Percentiles rank a stretch among this genome's conserved stretches.
phyloP scores from a whole-genome alignment of 2,888 invertebrate species.

The Esperia sulphurella region DNA sequence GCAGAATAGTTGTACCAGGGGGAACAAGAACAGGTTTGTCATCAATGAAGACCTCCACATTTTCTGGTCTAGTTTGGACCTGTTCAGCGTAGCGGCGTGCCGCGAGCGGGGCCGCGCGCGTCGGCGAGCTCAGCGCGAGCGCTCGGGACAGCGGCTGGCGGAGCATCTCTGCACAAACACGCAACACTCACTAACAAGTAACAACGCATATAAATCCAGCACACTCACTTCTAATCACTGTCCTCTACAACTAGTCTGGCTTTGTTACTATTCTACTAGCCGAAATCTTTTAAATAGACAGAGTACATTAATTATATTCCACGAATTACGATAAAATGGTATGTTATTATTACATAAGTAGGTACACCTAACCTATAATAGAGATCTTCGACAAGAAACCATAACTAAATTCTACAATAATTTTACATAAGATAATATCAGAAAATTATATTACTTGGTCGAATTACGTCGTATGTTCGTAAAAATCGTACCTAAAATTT shows the following conservation, averaged over 20 bases:
- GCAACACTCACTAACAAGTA: constrained; percentile 17
- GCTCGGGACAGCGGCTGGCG: constrained; percentile 86
- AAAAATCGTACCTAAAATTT: constrained; percentile 45
- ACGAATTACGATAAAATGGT: constrained; percentile 26
- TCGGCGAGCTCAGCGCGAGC: constrained; percentile 72
- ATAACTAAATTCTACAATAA: background rate
- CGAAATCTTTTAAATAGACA: background rate
- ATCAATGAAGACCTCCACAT: constrained; percentile 97
- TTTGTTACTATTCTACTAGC: background rate
- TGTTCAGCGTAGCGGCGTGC: constrained; percentile 68
- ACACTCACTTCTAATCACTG: constrained; percentile 2
- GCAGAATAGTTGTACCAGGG: constrained; percentile 97
- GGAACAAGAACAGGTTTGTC: constrained; percentile 96
- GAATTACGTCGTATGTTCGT: constrained; percentile 32
- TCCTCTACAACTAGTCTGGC: background rate
- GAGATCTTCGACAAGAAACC: background rate
- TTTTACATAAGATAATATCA: background rate
- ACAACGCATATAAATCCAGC: constrained; percentile 18
- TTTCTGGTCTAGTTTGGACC: constrained; percentile 81
- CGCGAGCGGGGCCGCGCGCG: constrained; percentile 60
- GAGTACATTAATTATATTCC: background rate
- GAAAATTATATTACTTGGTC: constrained; percentile 17
- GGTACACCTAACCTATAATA: constrained; percentile 62
- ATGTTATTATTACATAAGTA: constrained; percentile 77
- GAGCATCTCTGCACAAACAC: constrained; percentile 81